Conservation (phyloP, 2,797 vertebrate genomes). For the Epinephelus malabaricus region DNA sequence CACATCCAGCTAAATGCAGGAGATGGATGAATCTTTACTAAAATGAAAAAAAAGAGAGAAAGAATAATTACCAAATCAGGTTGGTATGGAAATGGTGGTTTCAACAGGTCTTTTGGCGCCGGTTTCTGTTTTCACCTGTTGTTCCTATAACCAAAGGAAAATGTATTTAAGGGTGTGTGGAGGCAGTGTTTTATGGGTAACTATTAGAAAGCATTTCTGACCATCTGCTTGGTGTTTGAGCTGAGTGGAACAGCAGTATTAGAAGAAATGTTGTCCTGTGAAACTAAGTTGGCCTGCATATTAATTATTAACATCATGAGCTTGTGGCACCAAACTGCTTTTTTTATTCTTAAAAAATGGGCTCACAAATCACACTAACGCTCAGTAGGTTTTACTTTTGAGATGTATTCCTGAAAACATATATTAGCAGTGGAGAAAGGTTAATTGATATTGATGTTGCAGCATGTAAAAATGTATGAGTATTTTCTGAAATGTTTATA, state of each 20-base stretch:
- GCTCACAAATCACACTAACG: constrained; percentile 1
- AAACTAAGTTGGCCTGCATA: constrained; percentile 12
- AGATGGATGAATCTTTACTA: constrained; percentile 50
- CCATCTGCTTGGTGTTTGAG: constrained; percentile 11
- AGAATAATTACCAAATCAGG: constrained; percentile 88
- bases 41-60: constrained; percentile 68
- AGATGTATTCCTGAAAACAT: not conserved
- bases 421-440: not conserved
- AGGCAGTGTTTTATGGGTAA: constrained; percentile 1
- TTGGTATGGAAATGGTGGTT: constrained; percentile 85
- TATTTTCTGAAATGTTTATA: not conserved
- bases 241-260: constrained; percentile 9
- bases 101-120: constrained; percentile 79
- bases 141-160: constrained; percentile 18
- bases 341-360: constrained; percentile 13
- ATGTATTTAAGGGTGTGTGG: not conserved
- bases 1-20: constrained; percentile 87
- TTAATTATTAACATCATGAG: constrained; percentile 64
- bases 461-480: not conserved
- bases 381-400: not conserved
- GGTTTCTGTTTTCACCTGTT: constrained; percentile 44
- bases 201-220: not conserved
- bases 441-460: not conserved
- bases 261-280: constrained; percentile 21
- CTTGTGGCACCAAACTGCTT: constrained; percentile 23